Evolutionary conservation across 2,888 invertebrate genomes (phyloP).

Genomic region (Eurytoma californica): DNA sequence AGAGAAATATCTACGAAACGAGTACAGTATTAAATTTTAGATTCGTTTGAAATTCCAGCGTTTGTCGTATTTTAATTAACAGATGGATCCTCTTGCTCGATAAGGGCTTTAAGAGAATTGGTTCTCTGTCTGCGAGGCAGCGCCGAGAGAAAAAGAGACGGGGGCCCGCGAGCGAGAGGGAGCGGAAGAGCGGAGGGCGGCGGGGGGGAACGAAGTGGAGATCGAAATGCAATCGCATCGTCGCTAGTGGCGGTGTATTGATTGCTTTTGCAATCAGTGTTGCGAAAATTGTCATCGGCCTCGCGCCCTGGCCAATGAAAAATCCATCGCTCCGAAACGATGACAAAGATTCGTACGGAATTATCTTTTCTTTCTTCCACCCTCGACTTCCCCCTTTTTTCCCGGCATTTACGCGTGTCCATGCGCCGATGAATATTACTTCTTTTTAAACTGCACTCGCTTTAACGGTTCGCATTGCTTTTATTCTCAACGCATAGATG

Average conservation of each 20-base stretch:
- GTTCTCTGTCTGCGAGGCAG: constrained; percentile 18
- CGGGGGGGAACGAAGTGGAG: constrained; percentile 24
- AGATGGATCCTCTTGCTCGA: constrained; percentile 53
- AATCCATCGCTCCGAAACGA: constrained; percentile 46
- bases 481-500: neutral
- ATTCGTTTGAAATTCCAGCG: constrained; percentile 50
- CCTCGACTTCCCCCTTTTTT: constrained; percentile 6
- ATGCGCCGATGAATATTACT: constrained; percentile 13
- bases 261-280: constrained; percentile 54
- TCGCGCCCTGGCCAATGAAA: constrained; percentile 43
- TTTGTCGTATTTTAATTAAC: constrained; percentile 57
- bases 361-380: constrained; percentile 19
- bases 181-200: neutral
- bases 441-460: constrained; percentile 22
- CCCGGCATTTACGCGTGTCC: neutral
- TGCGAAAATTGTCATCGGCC: constrained; percentile 51
- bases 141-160: constrained; percentile 18
- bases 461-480: neutral
- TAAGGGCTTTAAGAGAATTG: constrained; percentile 54
- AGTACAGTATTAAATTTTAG: constrained; percentile 49
- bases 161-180: neutral
- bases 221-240: constrained; percentile 55
- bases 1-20: constrained; percentile 29
- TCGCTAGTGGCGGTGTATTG: constrained; percentile 33
- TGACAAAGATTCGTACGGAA: constrained; percentile 45